Evolutionary conservation across 2,888 invertebrate species (phyloP), one percentile per base, ranked within the genome.

Genomic region (Sesia bembeciformis): DNA sequence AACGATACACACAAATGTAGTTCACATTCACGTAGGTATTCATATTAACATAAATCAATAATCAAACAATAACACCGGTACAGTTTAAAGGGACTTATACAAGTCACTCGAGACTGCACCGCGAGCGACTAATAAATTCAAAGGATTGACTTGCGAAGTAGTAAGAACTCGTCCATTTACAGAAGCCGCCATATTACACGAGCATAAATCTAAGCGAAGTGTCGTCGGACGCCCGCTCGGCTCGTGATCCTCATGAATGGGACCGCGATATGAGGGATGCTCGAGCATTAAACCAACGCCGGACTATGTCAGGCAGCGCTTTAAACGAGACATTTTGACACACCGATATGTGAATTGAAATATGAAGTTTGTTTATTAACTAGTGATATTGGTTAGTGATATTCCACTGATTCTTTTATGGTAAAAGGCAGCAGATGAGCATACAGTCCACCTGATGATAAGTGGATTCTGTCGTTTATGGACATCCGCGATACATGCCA

Each of bases 141-240:
- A 80, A 78, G 79, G 76, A 76, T 74, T 81, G 84, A 81, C 82
- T 80, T 68, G 64, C 63, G 61, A 62, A 67, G 71, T 81, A 81
- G 85, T 86, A 86, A 87, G 84, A 87, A 85, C 74, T 78, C 77
- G 74, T 81, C 75, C 81, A 77, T 82, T 78, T 78, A 81, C 85
- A 82, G 85, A 78, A 85, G 87, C 85, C 82, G 85, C 78, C 75
- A 74, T 65, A 72, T 78, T 77, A 81, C 73, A 68, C 67, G 72
- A 63, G 74, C 77, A 88, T 88, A 88, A 88, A 88, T 88, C 88
- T 86, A 84, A 78, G 73, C 72, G 71, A 63, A 78, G 81, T 83
- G 84, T 85, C 84, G 72, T 78, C 68, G 68, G 65, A 70, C 70
- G 70, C 71, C 62, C 67, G 64, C 62, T 66, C 63, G 60, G 66